Conservation (phyloP, 1,140 invertebrate species). For the Tetragonula clypearis region DNA sequence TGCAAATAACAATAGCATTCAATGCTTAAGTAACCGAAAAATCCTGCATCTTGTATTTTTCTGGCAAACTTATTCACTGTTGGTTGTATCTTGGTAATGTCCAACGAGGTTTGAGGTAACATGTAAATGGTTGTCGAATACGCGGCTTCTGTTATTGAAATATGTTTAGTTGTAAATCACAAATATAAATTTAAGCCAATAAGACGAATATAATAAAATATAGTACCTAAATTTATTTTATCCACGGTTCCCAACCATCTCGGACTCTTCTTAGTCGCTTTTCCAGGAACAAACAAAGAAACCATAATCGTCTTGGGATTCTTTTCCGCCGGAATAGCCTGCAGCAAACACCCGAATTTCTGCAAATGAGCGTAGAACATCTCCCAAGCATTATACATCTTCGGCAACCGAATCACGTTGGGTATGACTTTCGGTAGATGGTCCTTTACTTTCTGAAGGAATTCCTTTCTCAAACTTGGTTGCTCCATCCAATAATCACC, state of each 20-base stretch:
- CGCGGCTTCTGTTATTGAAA: constrained; percentile 34
- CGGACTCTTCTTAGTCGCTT: not conserved
- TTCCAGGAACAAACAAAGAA: constrained; percentile 46
- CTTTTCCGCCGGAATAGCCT: constrained; percentile 51
- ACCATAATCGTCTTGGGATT: constrained; percentile 3
- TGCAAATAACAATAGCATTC: constrained; percentile 51
- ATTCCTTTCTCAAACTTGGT: constrained; percentile 2
- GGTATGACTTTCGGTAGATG: constrained; percentile 49
- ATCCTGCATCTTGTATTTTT: constrained; percentile 51
- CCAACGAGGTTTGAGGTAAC: constrained; percentile 54
- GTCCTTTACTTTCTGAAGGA: constrained; percentile 7
- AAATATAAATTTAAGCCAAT: not conserved
- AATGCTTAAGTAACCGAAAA: constrained; percentile 56
- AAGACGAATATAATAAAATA: too few species aligned
- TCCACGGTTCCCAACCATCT: constrained; percentile 60
- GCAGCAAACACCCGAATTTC: constrained; percentile 58
- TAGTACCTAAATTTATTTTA: constrained; percentile 49
- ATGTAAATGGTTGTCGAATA: constrained; percentile 37
- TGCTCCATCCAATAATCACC: constrained; percentile 43
- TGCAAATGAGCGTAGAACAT: constrained; percentile 47
- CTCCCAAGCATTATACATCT: constrained; percentile 40
- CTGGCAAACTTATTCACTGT: constrained; percentile 30
- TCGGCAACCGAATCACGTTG: constrained; percentile 27
- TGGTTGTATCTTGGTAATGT: constrained; percentile 20
- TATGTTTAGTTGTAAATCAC: not conserved